Evolutionary conservation across 1,140 invertebrate genomes (phyloP), one percentile per base, ranked within the genome.

Genomic region (Delia radicum): DNA sequence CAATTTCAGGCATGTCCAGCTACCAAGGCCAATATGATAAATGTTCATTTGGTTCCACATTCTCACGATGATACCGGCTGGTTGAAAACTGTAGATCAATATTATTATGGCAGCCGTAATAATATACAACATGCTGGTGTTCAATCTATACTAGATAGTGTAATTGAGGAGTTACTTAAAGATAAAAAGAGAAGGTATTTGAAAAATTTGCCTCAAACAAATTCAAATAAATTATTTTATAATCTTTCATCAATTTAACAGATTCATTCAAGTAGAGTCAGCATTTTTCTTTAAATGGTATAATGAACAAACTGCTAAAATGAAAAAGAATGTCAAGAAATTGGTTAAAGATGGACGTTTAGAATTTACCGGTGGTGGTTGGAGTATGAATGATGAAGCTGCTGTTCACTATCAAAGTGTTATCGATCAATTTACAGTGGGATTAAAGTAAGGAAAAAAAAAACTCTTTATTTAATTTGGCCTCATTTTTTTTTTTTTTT

Each of bases 271-370:
- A 77, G 92, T 93, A 2, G 93, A 94, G 77, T 93, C 95, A 0
- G 94, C 95, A 0, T 99, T 94, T 87, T 95, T 99, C 79, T 95
- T 93, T 88, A 92, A 94, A 82, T 99, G 98, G 98, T 98, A 95
- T 94, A 84, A 89, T 8, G 88, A 93, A 26, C 95, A 97, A 81
- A 82, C 88, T 10, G 89, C 93, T 6, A 82, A 85, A 5, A 88
- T 88, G 3, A 87, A 90, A 73, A 82, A 91, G n/a, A 81, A 88
- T 10, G 90, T 93, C 0, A 89, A 88, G 75, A 83, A 85, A n/a
- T 83, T 95, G n/a, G 92, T 95, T 0, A 81, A 89, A 0, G 87
- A 91, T 80, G 96, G 95, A 2, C 91, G 93, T 79, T 87, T 99
- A 10, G 95, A 98, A 88, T 95, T 99, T 77, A 94, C 93, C 29